Percentiles rank a stretch among this genome's conserved stretches.
phyloP scores from a whole-genome alignment of 2,888 invertebrate genomes.

The Coelopa pilipes region DNA sequence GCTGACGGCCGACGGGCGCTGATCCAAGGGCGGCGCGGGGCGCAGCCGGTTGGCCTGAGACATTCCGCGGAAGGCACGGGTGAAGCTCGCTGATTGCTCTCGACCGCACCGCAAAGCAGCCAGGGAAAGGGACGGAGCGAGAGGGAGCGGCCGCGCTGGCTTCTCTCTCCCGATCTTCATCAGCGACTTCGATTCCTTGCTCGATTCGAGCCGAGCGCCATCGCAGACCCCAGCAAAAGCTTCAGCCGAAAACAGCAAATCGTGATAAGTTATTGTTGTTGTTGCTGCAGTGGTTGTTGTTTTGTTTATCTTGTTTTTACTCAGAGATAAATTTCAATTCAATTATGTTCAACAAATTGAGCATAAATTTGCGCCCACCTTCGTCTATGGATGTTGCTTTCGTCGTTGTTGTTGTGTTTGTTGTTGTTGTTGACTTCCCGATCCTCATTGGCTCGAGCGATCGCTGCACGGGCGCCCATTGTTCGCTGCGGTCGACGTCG shows the following conservation, averaged over 20 bases:
- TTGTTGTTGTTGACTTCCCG: not conserved
- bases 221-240: not conserved
- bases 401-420: slow-evolving; percentile 13
- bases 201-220: too few relatives aligned
- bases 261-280: slow-evolving; percentile 9
- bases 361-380: slow-evolving; percentile 35
- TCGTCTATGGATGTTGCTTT: slow-evolving; percentile 5
- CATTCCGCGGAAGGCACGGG: slow-evolving; percentile 23
- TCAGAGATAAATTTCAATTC: slow-evolving; percentile 22
- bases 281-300: slow-evolving; percentile 19
- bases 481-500: slow-evolving; percentile 6
- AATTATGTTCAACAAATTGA: slow-evolving; percentile 34
- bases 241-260: slow-evolving; percentile 1
- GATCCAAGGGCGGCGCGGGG: not conserved
- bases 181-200: too few relatives aligned
- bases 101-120: too few relatives aligned
- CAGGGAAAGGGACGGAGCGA: not conserved
- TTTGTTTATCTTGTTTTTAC: slow-evolving; percentile 6
- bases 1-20: not conserved
- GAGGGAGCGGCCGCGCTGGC: not conserved
- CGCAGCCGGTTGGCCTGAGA: not conserved
- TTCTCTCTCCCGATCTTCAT: too few relatives aligned
- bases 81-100: slow-evolving; percentile 24
- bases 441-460: not conserved
- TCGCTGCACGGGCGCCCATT: not conserved